These are phyloP conservation scores for Phylloscopus whistleri DNA, from an alignment of 2,113 vertebrate species.

Conservation along the genomic window DNA sequence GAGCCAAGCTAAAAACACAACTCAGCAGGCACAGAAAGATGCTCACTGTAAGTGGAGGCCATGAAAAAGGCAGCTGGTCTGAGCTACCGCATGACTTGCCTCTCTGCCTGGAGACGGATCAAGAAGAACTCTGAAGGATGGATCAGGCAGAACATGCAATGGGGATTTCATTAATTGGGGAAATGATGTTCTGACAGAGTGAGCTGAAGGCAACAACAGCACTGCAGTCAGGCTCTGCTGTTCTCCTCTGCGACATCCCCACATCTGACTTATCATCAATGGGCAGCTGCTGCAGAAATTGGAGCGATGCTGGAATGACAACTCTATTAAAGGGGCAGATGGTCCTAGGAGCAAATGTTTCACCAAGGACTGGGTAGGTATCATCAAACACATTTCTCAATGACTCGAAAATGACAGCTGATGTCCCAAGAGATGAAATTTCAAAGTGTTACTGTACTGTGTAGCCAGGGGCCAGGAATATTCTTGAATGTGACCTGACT, in stretches of 20 bases:
- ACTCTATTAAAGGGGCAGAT: conserved; percentile 50
- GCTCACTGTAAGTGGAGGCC: background rate
- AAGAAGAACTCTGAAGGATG: background rate
- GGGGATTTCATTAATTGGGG: background rate
- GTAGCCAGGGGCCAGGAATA: background rate
- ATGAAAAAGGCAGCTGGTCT: background rate
- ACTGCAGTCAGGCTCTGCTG: background rate
- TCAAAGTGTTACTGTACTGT: background rate
- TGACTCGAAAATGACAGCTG: conserved; percentile 13
- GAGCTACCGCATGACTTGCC: background rate
- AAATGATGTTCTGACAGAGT: background rate
- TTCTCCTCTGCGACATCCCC: background rate
- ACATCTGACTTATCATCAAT: background rate
- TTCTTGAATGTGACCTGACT: background rate
- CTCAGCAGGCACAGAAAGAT: background rate
- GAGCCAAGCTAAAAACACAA: background rate
- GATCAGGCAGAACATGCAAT: background rate
- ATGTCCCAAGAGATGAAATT: background rate
- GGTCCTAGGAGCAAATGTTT: conserved; percentile 15
- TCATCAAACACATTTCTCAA: conserved; percentile 15
- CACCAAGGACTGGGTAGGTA: conserved; percentile 20
- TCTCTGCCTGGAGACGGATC: background rate
- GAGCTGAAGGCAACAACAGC: background rate
- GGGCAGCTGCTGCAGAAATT: conserved; percentile 36
- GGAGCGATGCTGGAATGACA: background rate